phyloP scores from a whole-genome alignment of 2,888 invertebrate species.

The Coleophora deauratella region DNA sequence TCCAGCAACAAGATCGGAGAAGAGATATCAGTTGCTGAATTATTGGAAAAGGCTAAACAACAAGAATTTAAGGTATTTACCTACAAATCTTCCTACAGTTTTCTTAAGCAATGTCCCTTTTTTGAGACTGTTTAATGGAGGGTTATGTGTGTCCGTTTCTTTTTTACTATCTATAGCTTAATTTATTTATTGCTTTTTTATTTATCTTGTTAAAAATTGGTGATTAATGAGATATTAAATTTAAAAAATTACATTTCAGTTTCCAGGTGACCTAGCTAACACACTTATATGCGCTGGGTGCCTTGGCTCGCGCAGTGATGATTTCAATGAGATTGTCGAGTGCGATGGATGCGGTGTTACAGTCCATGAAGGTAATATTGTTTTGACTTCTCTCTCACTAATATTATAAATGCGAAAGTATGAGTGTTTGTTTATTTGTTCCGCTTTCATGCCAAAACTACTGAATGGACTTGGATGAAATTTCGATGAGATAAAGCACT shows the following conservation, averaged over 20 bases:
- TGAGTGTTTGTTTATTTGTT: too few species aligned
- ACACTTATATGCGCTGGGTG: conserved; percentile 94
- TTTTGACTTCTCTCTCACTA: not conserved
- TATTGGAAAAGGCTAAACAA: conserved; percentile 54
- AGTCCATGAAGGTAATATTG: conserved; percentile 88
- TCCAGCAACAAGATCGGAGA: conserved; percentile 49
- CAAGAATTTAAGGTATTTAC: conserved; percentile 56
- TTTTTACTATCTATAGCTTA: too few species aligned
- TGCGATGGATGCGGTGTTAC: conserved; percentile 97
- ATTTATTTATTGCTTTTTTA: too few species aligned
- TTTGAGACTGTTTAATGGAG: too few species aligned
- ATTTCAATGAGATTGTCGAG: conserved; percentile 96
- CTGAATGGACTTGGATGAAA: too few species aligned
- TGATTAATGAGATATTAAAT: too few species aligned
- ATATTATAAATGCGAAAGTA: too few species aligned
- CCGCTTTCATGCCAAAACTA: too few species aligned
- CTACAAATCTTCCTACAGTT: too few species aligned
- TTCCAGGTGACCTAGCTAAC: conserved; percentile 73
- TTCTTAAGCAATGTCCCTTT: too few species aligned
- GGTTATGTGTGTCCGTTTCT: too few species aligned
- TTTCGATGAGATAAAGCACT: not conserved
- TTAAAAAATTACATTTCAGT: conserved; percentile 31
- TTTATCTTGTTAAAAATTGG: too few species aligned
- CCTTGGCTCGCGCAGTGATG: conserved; percentile 93
- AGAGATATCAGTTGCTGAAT: conserved; percentile 48